Evolutionary conservation across 30 jellyfish, hydroid and myxozoan genomes (phyloP), one percentile per base, ranked within the genome.

Genomic region (Aurelia sp.): DNA sequence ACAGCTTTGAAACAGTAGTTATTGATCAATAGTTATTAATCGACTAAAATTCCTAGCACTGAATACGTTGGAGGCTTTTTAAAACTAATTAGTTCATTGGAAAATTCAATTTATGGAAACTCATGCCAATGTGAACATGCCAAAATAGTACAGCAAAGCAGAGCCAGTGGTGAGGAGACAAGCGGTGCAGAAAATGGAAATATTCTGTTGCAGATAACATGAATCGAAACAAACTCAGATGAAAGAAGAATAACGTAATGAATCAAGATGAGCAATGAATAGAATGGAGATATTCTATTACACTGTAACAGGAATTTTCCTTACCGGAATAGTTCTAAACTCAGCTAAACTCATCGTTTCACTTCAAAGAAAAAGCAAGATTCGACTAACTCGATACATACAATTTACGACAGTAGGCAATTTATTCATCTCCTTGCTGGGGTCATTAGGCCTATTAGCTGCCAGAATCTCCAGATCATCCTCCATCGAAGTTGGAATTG

Each of bases 381-480:
- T 41, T 10, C 63, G 41, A n/a, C 31, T 41, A 21, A 76, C 62
- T 21, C 60, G 66, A 37, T 33, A 58, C 33, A 22, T 76, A 62
- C 86, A 76, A 53, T 76, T 48, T 47, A 58, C 62, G 7, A 76
- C 86, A 11, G 78, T 30, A 18, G 13, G 74, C 19, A 17, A 61
- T 11, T 13, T 76, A 20, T 62, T 76, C 4, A 63, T 60, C 33
- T 53, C 44, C 23, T 33, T 76, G 13, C 48, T 76, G 5, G 67
- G 76, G 18, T 44, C 86, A 22, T 74, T 76, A 31, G 86, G 86
- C 13, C 62, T 76, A 41, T 12, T 76, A 5, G 76, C 86, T 3
- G 86, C 86, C 18, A 61, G 76, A 62, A 33, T 76, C 17, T 76
- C 86, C 12, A 76, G 55, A 8, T 74, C 86, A 3, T 7, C 86